Base-by-base conservation (phyloP, 2,113 vertebrate genomes). In the Silurus asotus region DNA sequence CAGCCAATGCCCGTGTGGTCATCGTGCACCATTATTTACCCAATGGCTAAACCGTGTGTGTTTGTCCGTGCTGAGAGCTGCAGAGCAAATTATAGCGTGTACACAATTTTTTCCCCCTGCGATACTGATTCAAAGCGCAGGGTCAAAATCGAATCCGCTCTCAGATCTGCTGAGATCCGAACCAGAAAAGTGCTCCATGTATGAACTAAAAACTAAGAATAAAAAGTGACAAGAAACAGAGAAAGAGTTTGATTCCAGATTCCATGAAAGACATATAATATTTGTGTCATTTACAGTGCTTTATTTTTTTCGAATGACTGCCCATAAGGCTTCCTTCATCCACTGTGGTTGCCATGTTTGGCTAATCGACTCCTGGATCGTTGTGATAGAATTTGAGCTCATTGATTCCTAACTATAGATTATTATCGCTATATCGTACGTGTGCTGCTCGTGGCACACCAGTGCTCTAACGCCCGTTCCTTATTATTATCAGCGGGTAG, bases 1-100 rank as follows among this genome's bases (percentile, higher is more conserved):
- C 53, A 77, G 45, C 88, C 92, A 93, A 92, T 82, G 91, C 86
- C 93, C 92, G 59, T 79, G 13, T 25, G 91, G 89, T 89, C 88
- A 89, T 53, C 15, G 5, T 59, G 83, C 53, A 79, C 72, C 72
- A 78, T 65, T 90, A 87, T 88, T 90, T 86, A 84, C 87, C 49
- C 59, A 62, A 53, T 53, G 48, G 82, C 76, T 84, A 45, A 75
- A 64, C 55, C 74, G 6, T 62, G 58, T 70, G 79, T 81, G 58
- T 79, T 67, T 83, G 72, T 72, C 8, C 72, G 59, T 65, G 58
- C 70, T 65, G 23, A 56, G 72, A 7, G 11, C 64, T 85, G 62
- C 51, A 58, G 8, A 85, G 11, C 28, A 58, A 48, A 70, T 45
- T 20, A 48, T 0, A 20, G 8, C 10, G 8, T 59, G 48, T 55